Evolutionary conservation across 2,113 vertebrate genomes (phyloP).

Genomic region (Gymnobelideus leadbeateri): DNA sequence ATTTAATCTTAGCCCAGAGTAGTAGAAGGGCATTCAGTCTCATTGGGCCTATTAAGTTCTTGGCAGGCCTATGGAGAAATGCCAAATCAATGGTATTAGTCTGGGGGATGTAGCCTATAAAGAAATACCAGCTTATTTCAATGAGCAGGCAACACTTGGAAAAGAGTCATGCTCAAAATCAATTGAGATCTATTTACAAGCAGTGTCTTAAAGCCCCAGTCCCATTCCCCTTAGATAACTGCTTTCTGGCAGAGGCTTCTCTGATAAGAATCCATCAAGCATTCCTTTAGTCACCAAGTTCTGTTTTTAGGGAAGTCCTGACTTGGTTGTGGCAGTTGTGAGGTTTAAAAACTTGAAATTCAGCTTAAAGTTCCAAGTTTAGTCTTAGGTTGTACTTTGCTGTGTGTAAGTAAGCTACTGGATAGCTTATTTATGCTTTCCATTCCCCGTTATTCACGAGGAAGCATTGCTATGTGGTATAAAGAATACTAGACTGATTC

Average conservation of each 20-base stretch:
- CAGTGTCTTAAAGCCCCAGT: not conserved
- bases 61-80: not conserved
- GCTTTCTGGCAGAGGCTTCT: not conserved
- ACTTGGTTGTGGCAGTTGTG: not conserved
- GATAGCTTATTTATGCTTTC: not conserved
- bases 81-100: accelerated
- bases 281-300: not conserved
- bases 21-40: not conserved
- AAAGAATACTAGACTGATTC: not conserved
- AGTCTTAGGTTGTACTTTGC: not conserved
- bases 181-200: not conserved
- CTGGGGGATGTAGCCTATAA: accelerated
- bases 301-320: not conserved
- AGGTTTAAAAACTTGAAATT: not conserved
- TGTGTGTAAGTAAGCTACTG: not conserved
- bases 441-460: not conserved
- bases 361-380: not conserved
- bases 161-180: not conserved
- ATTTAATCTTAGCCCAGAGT: not conserved
- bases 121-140: not conserved
- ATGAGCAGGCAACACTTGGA: not conserved
- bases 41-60: not conserved
- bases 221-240: not conserved
- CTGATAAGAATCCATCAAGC: accelerated
- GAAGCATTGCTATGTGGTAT: not conserved